Base-by-base conservation (phyloP, 2,113 vertebrate species). In the Oncorhynchus gorbuscha region DNA sequence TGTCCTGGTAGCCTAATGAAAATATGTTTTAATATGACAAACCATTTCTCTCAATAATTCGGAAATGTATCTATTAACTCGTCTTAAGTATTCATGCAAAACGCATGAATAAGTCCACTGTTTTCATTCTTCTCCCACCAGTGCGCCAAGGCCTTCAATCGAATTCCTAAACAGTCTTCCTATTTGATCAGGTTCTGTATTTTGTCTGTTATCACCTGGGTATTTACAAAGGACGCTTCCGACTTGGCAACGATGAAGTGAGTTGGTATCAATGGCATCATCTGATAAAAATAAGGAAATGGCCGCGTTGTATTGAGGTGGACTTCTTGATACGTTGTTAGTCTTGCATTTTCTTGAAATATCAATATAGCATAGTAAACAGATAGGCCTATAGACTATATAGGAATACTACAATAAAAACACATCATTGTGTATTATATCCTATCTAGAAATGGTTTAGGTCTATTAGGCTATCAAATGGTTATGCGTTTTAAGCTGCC, bases 191-290 rank as follows among this genome's bases (percentile, higher is more conserved):
- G 82, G 84, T 83, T 84, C 90, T 93, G 92, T 87, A 87, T 92
- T 90, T 77, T 91, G 91, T 94, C 93, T 94, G 89, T 93, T 92
- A 92, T 89, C 92, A 90, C 93, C 90, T 86, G 81, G 76, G 83
- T 91, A 86, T 90, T 93, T 92, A 92, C 90, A 91, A 90, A 93
- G 88, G 81, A 89, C 79, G 87, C 86, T 93, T 93, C 92, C 90
- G 91, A 91, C 89, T 85, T 90, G 93, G 87, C 89, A 87, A 77
- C 89, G 93, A 91, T 90, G 84, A 91, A 91, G 88, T 83, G 90
- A 87, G 79, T 65, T 73, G 79, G 69, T 87, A 88, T 91, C 84
- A 85, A 81, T 83, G 80, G 81, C 82, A 86, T 82, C 86, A 83
- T 90, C 85, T 90, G 87, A 92, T 87, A 82, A 88, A 86, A 83